Conservation (phyloP, 2,888 invertebrate genomes). For the Amblyjoppa fuscipennis region DNA sequence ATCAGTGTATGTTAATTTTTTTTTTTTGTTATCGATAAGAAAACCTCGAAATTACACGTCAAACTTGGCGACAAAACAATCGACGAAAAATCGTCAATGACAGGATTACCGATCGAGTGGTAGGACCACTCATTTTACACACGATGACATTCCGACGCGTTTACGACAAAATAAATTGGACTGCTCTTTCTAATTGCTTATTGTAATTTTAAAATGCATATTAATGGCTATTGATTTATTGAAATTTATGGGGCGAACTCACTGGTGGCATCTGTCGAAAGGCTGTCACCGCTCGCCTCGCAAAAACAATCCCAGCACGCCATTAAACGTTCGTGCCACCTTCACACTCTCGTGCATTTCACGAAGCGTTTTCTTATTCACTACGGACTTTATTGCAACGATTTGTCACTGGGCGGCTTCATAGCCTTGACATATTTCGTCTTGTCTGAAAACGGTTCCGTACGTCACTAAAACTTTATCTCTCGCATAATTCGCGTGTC, state of each 20-base stretch:
- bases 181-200: neutral
- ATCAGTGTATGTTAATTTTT: slow-evolving; percentile 38
- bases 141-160: neutral
- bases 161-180: neutral
- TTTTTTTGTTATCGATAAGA: slow-evolving; percentile 33
- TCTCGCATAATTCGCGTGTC: slow-evolving; percentile 9
- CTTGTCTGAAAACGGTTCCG: neutral
- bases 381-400: slow-evolving; percentile 28
- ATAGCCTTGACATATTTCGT: slow-evolving; percentile 26
- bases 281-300: slow-evolving; percentile 64
- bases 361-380: slow-evolving; percentile 57
- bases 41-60: slow-evolving; percentile 64
- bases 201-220: neutral
- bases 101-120: slow-evolving; percentile 28
- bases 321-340: slow-evolving; percentile 72
- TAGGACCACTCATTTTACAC: neutral
- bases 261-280: slow-evolving; percentile 70
- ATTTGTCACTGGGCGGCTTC: slow-evolving; percentile 9
- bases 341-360: slow-evolving; percentile 73
- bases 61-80: slow-evolving; percentile 48
- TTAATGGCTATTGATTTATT: slow-evolving; percentile 2
- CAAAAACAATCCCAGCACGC: slow-evolving; percentile 67
- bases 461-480: neutral
- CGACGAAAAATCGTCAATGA: slow-evolving; percentile 11
- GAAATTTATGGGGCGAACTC: slow-evolving; percentile 58